Conservation (phyloP, 1,140 invertebrate species). For the Leptopilina clavipes region DNA sequence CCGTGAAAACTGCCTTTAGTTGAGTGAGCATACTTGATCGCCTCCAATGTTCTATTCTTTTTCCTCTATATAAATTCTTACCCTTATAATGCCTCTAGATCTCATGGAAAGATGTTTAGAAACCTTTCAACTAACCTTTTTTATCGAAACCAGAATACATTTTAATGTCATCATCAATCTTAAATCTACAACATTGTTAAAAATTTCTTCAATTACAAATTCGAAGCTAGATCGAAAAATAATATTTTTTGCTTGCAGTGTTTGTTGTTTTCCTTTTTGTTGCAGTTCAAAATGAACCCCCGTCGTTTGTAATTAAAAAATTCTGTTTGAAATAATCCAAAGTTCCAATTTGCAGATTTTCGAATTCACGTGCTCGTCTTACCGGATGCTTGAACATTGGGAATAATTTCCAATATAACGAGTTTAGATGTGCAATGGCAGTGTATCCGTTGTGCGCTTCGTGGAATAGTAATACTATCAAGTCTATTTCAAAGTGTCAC, state of each 20-base stretch:
- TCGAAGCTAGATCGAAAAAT: no score
- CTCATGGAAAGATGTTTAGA: neutral
- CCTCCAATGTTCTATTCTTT: constrained; percentile 24
- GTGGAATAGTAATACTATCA: constrained; percentile 61
- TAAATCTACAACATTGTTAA: no score
- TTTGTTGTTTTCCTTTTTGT: no score
- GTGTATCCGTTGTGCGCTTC: constrained; percentile 53
- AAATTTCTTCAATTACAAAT: no score
- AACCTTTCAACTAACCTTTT: constrained; percentile 3
- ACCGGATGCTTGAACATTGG: neutral
- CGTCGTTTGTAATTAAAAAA: no score
- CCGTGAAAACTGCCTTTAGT: constrained; percentile 32
- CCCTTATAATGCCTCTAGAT: neutral
- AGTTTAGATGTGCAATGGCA: constrained; percentile 56
- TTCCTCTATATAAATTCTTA: neutral
- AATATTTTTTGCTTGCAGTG: no score
- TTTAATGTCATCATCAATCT: no score
- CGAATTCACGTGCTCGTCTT: no score
- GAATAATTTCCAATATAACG: constrained; percentile 62
- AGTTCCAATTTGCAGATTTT: no score
- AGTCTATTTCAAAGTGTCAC: constrained; percentile 67
- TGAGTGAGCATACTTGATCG: constrained; percentile 32
- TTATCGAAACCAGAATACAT: no score
- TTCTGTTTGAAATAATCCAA: no score
- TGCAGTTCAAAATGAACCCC: no score